phyloP scores from a whole-genome alignment of 53 echinoderm and acorn worm genomes.

The Temnopleurus reevesii region DNA sequence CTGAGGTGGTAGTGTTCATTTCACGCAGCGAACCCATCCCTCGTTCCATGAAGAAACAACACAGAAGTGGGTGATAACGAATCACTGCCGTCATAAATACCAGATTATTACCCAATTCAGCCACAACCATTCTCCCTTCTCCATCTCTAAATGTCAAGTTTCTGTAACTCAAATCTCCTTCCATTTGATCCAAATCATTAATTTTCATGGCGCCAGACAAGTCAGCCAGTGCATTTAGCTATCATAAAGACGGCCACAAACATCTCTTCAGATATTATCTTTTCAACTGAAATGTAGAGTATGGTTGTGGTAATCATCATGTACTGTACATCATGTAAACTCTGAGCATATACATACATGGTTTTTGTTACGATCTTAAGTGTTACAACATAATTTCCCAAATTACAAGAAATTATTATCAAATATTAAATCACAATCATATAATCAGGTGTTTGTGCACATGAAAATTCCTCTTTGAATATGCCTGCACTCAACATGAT shows the following conservation, averaged over 20 bases:
- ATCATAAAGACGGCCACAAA: background rate
- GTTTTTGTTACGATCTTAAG: no score
- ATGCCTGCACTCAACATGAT: no score
- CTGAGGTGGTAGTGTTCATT: no score
- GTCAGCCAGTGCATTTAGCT: background rate
- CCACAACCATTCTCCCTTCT: background rate
- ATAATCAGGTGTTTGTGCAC: no score
- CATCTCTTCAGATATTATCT: constrained; percentile 22
- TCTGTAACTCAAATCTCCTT: background rate
- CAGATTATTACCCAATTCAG: background rate
- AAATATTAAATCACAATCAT: no score
- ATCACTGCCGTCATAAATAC: background rate
- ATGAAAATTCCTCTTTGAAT: no score
- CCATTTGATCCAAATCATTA: constrained; percentile 10
- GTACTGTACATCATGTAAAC: no score
- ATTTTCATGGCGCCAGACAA: constrained; percentile 5
- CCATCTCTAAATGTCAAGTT: background rate
- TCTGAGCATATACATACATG: no score
- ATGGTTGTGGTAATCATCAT: background rate
- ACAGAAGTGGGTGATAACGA: background rate
- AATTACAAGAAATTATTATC: no score
- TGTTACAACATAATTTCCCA: no score
- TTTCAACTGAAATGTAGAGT: background rate
- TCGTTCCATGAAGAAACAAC: no score
- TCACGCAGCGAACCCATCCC: no score